Conservation (phyloP, 1,140 invertebrate genomes). For the Amphibalanus amphitrite region DNA sequence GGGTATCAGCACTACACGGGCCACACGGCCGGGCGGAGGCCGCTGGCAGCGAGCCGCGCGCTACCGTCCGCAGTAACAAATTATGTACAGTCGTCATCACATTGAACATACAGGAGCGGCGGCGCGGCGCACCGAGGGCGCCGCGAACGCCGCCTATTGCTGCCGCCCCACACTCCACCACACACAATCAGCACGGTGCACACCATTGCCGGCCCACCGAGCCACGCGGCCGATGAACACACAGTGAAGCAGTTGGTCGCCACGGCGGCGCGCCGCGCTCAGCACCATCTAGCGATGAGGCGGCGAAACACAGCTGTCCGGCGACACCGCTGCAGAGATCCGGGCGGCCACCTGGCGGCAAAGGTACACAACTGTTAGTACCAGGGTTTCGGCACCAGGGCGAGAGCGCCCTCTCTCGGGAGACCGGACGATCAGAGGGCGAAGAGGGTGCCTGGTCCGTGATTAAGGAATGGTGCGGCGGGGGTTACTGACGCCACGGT, state of each 20-base stretch:
- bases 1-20: not conserved
- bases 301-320: not conserved
- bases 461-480: too few species aligned
- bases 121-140: too few species aligned
- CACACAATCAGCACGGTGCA: conserved; percentile 1
- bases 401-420: not conserved
- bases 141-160: not conserved
- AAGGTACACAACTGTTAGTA: not conserved
- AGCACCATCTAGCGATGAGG: not conserved
- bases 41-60: too few species aligned
- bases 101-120: not conserved
- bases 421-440: not conserved
- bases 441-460: not conserved
- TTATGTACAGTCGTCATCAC: not conserved
- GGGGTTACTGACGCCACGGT: too few species aligned
- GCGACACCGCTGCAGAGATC: not conserved
- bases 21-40: not conserved
- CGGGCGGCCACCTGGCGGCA: not conserved
- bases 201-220: not conserved
- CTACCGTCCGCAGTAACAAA: not conserved
- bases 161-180: not conserved
- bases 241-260: not conserved
- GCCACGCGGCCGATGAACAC: not conserved
- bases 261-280: too few species aligned
- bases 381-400: too few species aligned